Conservation (phyloP, 1,140 invertebrate species). For the Colletes latitarsis region DNA sequence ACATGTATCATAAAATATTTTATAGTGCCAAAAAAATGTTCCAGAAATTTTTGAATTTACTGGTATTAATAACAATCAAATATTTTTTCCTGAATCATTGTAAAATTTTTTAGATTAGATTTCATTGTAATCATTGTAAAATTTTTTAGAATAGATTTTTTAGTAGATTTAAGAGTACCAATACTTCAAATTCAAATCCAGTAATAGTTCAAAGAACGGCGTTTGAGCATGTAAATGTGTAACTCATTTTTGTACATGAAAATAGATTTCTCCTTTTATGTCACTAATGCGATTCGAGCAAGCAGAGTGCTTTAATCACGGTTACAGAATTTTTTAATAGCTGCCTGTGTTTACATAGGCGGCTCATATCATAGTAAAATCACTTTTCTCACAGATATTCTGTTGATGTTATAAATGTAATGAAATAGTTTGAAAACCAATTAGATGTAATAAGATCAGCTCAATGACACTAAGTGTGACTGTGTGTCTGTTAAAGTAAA, state of each 20-base stretch:
- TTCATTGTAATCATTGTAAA: too few species aligned
- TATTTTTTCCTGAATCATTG: neutral
- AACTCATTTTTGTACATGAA: conserved; percentile 44
- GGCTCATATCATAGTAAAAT: conserved; percentile 44
- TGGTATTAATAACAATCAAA: neutral
- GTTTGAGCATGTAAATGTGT: conserved; percentile 26
- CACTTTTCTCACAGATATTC: conserved; percentile 33
- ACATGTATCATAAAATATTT: neutral
- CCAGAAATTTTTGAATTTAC: neutral
- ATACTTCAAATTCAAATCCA: conserved; percentile 40
- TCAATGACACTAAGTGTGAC: conserved; percentile 76
- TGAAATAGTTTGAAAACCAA: conserved; percentile 42
- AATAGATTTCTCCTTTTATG: conserved; percentile 64
- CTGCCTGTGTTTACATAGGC: conserved; percentile 32
- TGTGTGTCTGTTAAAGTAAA: conserved; percentile 68
- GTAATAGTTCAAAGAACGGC: conserved; percentile 25
- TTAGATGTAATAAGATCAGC: conserved; percentile 74
- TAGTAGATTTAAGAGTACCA: conserved; percentile 45
- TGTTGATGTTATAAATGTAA: conserved; percentile 40
- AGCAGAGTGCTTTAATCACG: conserved; percentile 24
- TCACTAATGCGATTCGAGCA: conserved; percentile 34
- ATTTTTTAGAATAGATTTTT: too few species aligned
- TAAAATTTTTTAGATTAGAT: too few species aligned
- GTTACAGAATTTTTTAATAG: conserved; percentile 40
- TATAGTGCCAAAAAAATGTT: conserved; percentile 31